Base-by-base conservation (phyloP, 2,797 vertebrate species). In the Acestrorhynchus altus region DNA sequence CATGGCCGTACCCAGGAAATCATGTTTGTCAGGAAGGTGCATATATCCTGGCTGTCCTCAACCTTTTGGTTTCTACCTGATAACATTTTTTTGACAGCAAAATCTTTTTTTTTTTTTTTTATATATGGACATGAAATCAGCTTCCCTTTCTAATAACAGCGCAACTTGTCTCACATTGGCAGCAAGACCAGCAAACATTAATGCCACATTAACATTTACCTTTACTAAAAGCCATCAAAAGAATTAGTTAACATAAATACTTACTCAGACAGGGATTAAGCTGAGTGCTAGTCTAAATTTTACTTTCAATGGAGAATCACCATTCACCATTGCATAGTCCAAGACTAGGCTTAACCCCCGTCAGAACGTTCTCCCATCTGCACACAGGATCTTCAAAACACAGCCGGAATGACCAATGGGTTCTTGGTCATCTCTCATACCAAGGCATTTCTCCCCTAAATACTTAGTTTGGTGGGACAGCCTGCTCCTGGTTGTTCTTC, bases 21-120 rank as follows among this genome's bases (percentile, higher is more conserved):
- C 22, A 35, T 39, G 31, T 39, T 52, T 28, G 49, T 54, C 28
- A 39, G 49, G n/a, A 70, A 39, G 51, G 67, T 20, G 47, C 66
- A 67, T n/a, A 31, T 47, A 26, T 16, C 4, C 13, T 49, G 46
- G 26, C 16, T 31, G 13, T 18, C 8, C 26, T 67, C 24, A 49
- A 51, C 26, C 26, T 49, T 51, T 31, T 9, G 16, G 42, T 67
- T 26, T 20, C 0, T 49, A 28, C 5, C 28, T 4, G 24, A 47
- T 68, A 51, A 51, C 46, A 51, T 49, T 67, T 35, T 49, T 35
- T 51, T n/a, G 8, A 3, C 44, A 67, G 65, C 8, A 8, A 15
- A 1, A 26, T 13, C 24, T 49, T 12, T 4, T n/a, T 18, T 18
- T 67, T 24, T 28, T 26, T 35, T 49, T 66, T 13, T n/a, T n/a